phyloP scores from a whole-genome alignment of 2,888 invertebrate species.

The Exocentrus adspersus region DNA sequence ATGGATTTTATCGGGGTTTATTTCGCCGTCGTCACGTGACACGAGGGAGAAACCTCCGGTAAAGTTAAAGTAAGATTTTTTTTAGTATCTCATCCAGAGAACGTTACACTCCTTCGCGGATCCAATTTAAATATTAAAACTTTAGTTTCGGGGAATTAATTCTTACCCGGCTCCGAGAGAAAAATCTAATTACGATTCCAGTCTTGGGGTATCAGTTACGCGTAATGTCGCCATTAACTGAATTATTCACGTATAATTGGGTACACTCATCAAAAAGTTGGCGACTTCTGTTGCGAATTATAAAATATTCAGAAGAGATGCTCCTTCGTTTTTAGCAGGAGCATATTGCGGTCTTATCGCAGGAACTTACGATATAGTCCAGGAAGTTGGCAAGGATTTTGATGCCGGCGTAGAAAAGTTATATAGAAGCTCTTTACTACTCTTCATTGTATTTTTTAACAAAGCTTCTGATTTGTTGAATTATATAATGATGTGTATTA shows the following conservation, averaged over 20 bases:
- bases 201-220: slow-evolving; percentile 62
- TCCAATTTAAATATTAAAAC: slow-evolving; percentile 44
- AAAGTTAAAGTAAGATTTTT: no score
- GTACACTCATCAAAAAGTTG: slow-evolving; percentile 63
- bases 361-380: slow-evolving; percentile 52
- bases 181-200: slow-evolving; percentile 57
- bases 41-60: no score
- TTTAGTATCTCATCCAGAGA: no score
- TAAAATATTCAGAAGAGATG: slow-evolving; percentile 62
- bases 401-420: no score
- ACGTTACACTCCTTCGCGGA: slow-evolving; percentile 7
- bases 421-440: no score
- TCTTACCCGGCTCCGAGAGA: slow-evolving; percentile 37
- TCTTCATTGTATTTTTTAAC: no score
- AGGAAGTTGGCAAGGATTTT: slow-evolving; percentile 20
- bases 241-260: slow-evolving; percentile 65
- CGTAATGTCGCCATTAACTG: slow-evolving; percentile 62
- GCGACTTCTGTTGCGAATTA: slow-evolving; percentile 63
- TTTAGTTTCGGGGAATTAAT: slow-evolving; percentile 33
- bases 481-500: no score
- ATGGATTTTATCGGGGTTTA: slow-evolving; percentile 18
- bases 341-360: slow-evolving; percentile 57
- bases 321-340: slow-evolving; percentile 63
- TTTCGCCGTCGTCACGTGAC: not conserved
- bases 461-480: no score